A percentile compares a stretch with the other conserved stretches of the same genome.
phyloP scores from a whole-genome alignment of 2,113 vertebrate genomes.

The Gopherus flavomarginatus region DNA sequence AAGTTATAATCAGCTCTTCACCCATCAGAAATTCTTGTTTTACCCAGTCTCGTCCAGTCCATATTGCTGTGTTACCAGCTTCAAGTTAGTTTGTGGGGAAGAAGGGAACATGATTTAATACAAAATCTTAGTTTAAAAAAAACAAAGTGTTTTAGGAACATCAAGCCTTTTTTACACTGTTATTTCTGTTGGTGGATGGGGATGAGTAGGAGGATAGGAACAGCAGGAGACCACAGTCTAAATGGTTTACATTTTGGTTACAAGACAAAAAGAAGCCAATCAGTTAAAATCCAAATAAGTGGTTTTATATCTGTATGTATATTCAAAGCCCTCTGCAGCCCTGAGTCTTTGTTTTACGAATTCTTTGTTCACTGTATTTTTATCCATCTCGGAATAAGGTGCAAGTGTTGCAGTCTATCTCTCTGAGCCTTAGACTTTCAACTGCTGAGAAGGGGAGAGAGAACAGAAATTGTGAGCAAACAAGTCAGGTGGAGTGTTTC shows the following conservation, averaged over 20 bases:
- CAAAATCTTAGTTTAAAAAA: constrained; percentile 39
- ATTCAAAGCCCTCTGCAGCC: constrained; percentile 75
- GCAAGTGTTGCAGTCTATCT: constrained; percentile 41
- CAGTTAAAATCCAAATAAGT: constrained; percentile 57
- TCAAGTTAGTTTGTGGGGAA: constrained; percentile 68
- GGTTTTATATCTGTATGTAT: constrained; percentile 73
- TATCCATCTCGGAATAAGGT: constrained; percentile 60
- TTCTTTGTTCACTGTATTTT: constrained; percentile 70
- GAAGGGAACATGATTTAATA: constrained; percentile 40
- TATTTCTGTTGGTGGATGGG: constrained; percentile 59
- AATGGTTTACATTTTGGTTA: constrained; percentile 69
- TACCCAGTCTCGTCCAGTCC: constrained; percentile 49
- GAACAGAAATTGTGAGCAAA: constrained; percentile 37
- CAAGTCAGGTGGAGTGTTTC: constrained; percentile 60
- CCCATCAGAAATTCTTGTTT: constrained; percentile 32
- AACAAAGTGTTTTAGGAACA: constrained; percentile 51
- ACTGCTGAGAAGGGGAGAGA: constrained; percentile 37
- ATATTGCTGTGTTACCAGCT: constrained; percentile 34
- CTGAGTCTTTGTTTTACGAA: constrained; percentile 70
- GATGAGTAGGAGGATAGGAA: constrained; percentile 36
- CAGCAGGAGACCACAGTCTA: constrained; percentile 55
- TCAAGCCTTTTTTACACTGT: constrained; percentile 42
- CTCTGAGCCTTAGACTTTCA: constrained; percentile 42
- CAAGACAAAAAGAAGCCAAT: constrained; percentile 35
- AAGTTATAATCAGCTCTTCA: background rate